These are phyloP conservation scores for Limnephilus lunatus DNA, from an alignment of 2,888 invertebrate genomes.

Conservation along the genomic window DNA sequence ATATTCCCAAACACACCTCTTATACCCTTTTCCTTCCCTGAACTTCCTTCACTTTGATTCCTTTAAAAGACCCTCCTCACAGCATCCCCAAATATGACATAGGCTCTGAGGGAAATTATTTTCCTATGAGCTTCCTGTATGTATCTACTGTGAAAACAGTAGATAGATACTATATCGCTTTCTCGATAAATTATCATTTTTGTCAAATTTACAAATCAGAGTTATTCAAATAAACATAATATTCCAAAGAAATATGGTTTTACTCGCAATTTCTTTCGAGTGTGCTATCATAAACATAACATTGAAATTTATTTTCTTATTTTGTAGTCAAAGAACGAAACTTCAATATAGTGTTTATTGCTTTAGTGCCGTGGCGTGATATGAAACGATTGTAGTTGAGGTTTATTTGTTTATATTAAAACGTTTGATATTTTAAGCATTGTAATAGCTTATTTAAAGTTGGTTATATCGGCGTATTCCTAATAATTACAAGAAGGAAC, in stretches of 20 bases:
- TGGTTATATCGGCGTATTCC: not conserved
- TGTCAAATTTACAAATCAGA: not conserved
- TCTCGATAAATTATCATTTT: too few species aligned
- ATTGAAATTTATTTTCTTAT: not conserved
- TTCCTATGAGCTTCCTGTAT: too few species aligned
- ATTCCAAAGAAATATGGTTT: not conserved
- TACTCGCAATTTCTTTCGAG: not conserved
- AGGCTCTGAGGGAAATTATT: too few species aligned
- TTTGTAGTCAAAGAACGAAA: constrained; percentile 18
- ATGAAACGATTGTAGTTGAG: not conserved
- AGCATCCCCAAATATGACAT: too few species aligned
- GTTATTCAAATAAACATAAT: not conserved
- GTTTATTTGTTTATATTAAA: constrained; percentile 16
- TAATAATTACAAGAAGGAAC: not conserved
- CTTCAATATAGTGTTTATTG: constrained; percentile 17
- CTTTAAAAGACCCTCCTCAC: too few species aligned
- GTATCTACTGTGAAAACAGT: too few species aligned
- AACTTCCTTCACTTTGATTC: too few species aligned
- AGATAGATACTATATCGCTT: too few species aligned
- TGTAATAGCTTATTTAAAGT: not conserved
- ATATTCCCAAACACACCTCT: too few species aligned
- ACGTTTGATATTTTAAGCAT: not conserved
- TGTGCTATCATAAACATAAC: not conserved
- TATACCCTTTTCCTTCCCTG: too few species aligned
- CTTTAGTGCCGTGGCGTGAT: constrained; percentile 18